Percentiles rank a stretch among this genome's conserved stretches.
These are phyloP conservation scores for Tauraco hartlaubi DNA, from an alignment of 2,797 vertebrate genomes.

Conservation along the genomic window DNA sequence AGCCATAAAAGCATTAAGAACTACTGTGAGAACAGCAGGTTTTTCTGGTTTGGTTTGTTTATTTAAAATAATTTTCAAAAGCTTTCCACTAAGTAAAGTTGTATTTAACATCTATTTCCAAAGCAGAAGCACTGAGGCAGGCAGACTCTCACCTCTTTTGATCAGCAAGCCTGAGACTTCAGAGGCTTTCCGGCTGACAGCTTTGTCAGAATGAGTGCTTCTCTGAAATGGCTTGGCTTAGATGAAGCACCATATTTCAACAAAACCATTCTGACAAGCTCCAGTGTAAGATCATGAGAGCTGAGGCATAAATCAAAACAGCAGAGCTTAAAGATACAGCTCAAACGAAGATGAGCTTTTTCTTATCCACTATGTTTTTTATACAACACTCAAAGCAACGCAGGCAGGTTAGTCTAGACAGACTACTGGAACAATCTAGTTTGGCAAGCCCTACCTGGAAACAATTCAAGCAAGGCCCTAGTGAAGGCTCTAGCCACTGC, in stretches of 20 bases:
- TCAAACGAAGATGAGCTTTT: background rate
- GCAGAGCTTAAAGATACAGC: background rate
- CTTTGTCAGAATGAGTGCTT: conserved; percentile 55
- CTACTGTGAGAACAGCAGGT: background rate
- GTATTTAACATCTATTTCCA: conserved; percentile 9
- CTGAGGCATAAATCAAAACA: conserved; percentile 49
- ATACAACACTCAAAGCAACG: background rate
- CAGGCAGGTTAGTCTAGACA: conserved; percentile 1
- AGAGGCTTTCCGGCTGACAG: conserved; percentile 49
- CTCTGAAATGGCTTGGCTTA: conserved; percentile 23
- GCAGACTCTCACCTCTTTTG: conserved; percentile 40
- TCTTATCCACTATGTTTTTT: background rate
- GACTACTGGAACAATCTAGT: background rate
- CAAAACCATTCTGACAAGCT: conserved; percentile 47
- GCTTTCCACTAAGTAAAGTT: conserved; percentile 36
- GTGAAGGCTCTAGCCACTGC: background rate
- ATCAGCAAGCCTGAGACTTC: conserved; percentile 51
- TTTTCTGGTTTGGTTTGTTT: conserved; percentile 14
- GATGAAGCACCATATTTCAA: conserved; percentile 33
- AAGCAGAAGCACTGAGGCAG: conserved; percentile 12
- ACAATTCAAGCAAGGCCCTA: background rate
- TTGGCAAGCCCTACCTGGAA: background rate
- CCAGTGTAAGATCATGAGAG: background rate
- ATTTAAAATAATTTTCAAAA: conserved; percentile 43
- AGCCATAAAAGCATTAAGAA: background rate